Percentiles rank a stretch among this genome's conserved stretches.
These are phyloP conservation scores for Oryzias woworae DNA, from an alignment of 2,113 vertebrate genomes.

Conservation along the genomic window DNA sequence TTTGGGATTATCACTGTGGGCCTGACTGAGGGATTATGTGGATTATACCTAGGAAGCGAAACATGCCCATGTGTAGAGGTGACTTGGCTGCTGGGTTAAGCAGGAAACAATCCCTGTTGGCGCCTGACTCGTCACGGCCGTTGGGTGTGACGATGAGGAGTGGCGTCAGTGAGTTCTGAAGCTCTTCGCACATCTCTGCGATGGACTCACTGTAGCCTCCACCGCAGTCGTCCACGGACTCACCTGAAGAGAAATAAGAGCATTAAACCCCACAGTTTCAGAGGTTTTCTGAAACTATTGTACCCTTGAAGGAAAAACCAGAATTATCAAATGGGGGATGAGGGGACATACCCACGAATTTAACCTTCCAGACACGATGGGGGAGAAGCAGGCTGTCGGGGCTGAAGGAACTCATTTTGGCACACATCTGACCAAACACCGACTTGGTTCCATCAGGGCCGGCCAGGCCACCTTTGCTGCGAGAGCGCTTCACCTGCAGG, in stretches of 20 bases:
- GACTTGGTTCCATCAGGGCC: constrained; percentile 98
- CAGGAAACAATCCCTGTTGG: constrained; percentile 96
- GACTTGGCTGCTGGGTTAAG: constrained; percentile 93
- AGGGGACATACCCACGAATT: constrained; percentile 89
- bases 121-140: constrained; percentile 95
- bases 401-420: constrained; percentile 97
- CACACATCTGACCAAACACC: constrained; percentile 98
- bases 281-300: background rate
- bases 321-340: background rate
- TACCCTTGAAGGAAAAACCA: background rate
- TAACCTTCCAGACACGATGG: constrained; percentile 98
- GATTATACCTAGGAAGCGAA: constrained; percentile 92
- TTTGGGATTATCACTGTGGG: constrained; percentile 36
- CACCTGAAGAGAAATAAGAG: constrained; percentile 74
- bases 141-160: constrained; percentile 97
- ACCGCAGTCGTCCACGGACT: constrained; percentile 97
- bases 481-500: constrained; percentile 93
- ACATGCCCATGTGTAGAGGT: constrained; percentile 94
- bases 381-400: constrained; percentile 95
- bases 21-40: constrained; percentile 39
- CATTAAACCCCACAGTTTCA: background rate
- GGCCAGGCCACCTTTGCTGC: constrained; percentile 96
- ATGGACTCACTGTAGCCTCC: constrained; percentile 99
- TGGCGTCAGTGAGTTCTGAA: constrained; percentile 96
- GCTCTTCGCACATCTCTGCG: constrained; percentile 98